Percentiles rank a stretch among this genome's conserved stretches.
These are phyloP conservation scores for Oegoconia quadripuncta DNA, from an alignment of 2,888 invertebrate genomes.

Conservation along the genomic window DNA sequence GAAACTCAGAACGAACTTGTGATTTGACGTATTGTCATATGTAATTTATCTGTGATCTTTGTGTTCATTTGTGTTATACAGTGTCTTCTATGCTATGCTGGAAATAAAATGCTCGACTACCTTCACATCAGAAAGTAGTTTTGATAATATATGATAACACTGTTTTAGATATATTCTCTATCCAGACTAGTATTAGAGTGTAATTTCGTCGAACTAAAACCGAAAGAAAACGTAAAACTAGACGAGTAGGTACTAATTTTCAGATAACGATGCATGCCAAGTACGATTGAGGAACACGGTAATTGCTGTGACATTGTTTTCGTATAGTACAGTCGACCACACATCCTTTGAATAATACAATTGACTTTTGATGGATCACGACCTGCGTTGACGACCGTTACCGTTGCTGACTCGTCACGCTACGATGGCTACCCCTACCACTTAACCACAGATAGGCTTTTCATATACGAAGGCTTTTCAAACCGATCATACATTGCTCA, in stretches of 20 bases:
- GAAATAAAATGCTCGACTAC: no score
- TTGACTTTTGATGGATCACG: neutral
- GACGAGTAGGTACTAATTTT: neutral
- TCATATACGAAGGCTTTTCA: slow-evolving; percentile 37
- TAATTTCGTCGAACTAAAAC: neutral
- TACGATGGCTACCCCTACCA: slow-evolving; percentile 61
- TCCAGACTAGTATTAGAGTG: no score
- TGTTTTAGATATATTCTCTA: no score
- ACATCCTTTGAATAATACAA: neutral
- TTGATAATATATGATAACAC: no score
- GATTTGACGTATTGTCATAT: no score
- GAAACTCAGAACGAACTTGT: no score
- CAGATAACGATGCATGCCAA: neutral
- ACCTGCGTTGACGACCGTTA: slow-evolving; percentile 24
- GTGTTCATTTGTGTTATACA: neutral
- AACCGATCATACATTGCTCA: slow-evolving; percentile 31
- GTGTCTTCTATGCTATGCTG: no score
- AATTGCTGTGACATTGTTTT: slow-evolving; percentile 58
- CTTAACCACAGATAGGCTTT: no score
- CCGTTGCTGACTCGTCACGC: slow-evolving; percentile 51
- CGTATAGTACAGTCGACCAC: slow-evolving; percentile 13
- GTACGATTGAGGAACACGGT: slow-evolving; percentile 35
- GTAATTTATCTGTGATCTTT: neutral
- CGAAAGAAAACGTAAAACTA: neutral
- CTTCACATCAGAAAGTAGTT: no score